A percentile compares a stretch with the other conserved stretches of the same genome.
These are phyloP conservation scores for Epizoanthus scotinus DNA, from an alignment of 92 coral and sea anemone species.

Conservation along the genomic window DNA sequence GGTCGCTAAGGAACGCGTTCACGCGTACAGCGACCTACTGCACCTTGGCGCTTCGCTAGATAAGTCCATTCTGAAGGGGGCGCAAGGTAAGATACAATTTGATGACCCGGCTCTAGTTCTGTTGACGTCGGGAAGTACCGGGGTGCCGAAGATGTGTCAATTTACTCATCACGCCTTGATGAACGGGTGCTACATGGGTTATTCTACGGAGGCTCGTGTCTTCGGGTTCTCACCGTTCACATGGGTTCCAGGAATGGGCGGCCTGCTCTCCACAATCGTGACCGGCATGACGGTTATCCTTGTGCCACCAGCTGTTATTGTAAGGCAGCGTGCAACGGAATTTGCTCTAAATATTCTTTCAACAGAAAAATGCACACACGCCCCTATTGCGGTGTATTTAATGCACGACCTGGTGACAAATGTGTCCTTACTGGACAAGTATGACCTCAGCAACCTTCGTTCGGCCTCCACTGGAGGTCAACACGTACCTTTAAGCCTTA, in stretches of 20 bases:
- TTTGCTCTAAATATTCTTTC: not conserved
- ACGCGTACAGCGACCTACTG: not conserved
- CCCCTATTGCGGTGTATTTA: not conserved
- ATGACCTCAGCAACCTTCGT: constrained; percentile 18
- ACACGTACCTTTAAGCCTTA: not conserved
- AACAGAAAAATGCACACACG: constrained; percentile 33
- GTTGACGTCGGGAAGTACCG: constrained; percentile 44
- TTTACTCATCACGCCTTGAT: constrained; percentile 33
- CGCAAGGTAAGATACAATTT: constrained; percentile 21
- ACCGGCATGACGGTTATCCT: not conserved
- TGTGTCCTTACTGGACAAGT: not conserved
- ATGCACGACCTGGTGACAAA: not conserved
- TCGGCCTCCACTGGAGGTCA: constrained; percentile 24
- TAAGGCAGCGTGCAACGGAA: not conserved
- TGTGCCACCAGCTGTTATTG: constrained; percentile 1
- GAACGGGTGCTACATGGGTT: not conserved
- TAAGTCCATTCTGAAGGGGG: not conserved
- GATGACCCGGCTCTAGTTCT: constrained; percentile 31
- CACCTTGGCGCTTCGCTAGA: not conserved
- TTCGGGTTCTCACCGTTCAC: not conserved
- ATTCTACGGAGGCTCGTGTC: not conserved
- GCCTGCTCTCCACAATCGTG: not conserved
- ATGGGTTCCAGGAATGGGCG: not conserved
- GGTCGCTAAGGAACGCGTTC: not conserved
- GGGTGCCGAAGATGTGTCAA: constrained; percentile 36